phyloP scores from a whole-genome alignment of 2,888 invertebrate genomes.

The Caenorhabditis becei region DNA sequence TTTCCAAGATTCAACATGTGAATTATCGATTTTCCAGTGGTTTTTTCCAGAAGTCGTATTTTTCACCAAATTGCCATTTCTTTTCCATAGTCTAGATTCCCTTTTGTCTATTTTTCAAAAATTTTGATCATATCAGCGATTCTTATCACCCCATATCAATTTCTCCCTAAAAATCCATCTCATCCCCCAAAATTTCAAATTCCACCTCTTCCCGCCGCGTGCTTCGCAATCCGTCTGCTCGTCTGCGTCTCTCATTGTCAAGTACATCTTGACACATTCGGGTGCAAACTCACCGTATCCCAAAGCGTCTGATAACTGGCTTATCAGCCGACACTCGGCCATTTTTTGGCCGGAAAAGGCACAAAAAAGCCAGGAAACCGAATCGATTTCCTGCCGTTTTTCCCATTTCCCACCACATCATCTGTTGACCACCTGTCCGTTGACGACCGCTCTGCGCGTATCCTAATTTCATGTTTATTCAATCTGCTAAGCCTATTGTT shows the following conservation, averaged over 20 bases:
- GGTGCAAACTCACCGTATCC: neutral
- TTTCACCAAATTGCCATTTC: too few relatives aligned
- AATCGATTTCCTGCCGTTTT: neutral
- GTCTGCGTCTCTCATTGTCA: neutral
- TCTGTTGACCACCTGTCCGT: conserved; percentile 16
- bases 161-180: neutral
- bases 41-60: too few relatives aligned
- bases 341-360: too few relatives aligned
- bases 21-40: too few relatives aligned
- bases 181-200: neutral
- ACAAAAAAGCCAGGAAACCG: too few relatives aligned
- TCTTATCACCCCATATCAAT: too few relatives aligned
- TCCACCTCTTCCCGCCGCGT: neutral
- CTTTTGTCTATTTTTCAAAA: too few relatives aligned
- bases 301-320: neutral
- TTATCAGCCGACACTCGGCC: too few relatives aligned
- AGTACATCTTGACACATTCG: neutral
- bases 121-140: too few relatives aligned
- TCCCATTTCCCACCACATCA: neutral
- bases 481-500: conserved; percentile 17
- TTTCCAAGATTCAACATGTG: too few relatives aligned
- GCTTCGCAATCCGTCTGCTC: neutral
- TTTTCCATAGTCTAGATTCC: too few relatives aligned
- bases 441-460: neutral
- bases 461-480: conserved; percentile 24